phyloP scores from a whole-genome alignment of 2,797 vertebrate species.

The Platalea minor region DNA sequence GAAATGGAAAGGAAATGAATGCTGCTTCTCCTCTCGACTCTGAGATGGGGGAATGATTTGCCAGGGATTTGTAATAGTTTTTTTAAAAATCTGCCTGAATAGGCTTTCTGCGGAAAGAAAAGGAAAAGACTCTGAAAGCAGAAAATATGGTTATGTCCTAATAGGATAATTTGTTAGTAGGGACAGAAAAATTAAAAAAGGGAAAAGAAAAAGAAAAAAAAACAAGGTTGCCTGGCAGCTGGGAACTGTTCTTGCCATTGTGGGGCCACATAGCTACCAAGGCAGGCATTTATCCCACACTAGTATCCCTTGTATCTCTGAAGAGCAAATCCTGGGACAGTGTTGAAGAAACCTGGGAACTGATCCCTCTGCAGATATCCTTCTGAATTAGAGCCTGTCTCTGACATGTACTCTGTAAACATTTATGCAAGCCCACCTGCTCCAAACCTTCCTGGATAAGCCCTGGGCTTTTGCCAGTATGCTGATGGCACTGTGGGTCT shows the following conservation, averaged over 20 bases:
- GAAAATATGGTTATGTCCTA: not conserved
- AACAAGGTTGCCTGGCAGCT: not conserved
- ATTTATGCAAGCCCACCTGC: not conserved
- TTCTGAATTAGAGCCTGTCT: not conserved
- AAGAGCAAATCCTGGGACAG: not conserved
- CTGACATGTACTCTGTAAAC: not conserved
- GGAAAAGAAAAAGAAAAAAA: not conserved
- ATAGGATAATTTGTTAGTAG: not conserved
- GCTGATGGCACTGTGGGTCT: not conserved
- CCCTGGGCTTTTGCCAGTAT: not conserved
- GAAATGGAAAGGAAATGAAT: conserved; percentile 25
- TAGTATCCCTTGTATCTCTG: not conserved
- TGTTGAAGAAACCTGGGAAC: not conserved
- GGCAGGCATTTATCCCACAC: not conserved
- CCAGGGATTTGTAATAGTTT: not conserved
- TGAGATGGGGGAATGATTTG: not conserved
- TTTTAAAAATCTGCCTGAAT: not conserved
- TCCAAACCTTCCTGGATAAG: not conserved
- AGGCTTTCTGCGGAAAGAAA: conserved; percentile 9
- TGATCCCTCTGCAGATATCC: not conserved
- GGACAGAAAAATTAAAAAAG: not conserved
- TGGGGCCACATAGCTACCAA: rapidly evolving
- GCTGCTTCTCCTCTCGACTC: conserved; percentile 4
- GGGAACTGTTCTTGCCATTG: not conserved
- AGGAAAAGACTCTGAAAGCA: not conserved